Evolutionary conservation across 2,797 vertebrate genomes (phyloP), one percentile per base, ranked within the genome.

Genomic region (Ceryle rudis): DNA sequence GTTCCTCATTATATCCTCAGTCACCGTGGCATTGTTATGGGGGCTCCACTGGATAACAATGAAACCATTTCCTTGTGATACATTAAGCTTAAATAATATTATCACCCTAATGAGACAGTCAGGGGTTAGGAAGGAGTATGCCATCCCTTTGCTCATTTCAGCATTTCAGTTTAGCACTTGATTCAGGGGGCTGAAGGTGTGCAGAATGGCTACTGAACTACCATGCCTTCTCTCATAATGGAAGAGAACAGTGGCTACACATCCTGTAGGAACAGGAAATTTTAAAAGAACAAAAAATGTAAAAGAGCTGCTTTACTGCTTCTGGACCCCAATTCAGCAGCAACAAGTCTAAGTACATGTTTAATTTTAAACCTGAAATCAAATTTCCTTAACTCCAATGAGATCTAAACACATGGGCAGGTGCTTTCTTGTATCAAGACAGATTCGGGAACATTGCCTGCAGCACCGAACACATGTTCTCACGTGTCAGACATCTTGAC

Each of bases 1-100:
- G 61, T 60, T 96, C 86, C 91, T 96, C 87, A 93, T 96, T 97
- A 96, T 37, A 94, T 70, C 49, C 70, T 80, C 89, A 80, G 80
- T 74, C 94, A 89, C 51, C 16, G 4, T 51, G 49, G 60, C 88
- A 92, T 85, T 95, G 86, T 90, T 85, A 93, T 46, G 52, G 65
- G 41, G 57, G 64, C 35, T 91, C 57, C 57, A 46, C 44, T 70
- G 79, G 88, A 44, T 94, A 90, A 93, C 87, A 94, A 77, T 81
- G 74, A 77, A 93, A 86, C 74, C 6, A 21, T 92, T 93, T 81
- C 81, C 72, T 86, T 85, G 57, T 67, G 71, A 89, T 82, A 52
- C n/a, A 58, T 93, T 81, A 67, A 64, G 39, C 33, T 96, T 92
- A 93, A 94, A 88, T 77, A 85, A 85, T 64, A 85, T 85, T 78